Evolutionary conservation across 1,140 invertebrate genomes (phyloP).

Genomic region (Aleiodes sp.): DNA sequence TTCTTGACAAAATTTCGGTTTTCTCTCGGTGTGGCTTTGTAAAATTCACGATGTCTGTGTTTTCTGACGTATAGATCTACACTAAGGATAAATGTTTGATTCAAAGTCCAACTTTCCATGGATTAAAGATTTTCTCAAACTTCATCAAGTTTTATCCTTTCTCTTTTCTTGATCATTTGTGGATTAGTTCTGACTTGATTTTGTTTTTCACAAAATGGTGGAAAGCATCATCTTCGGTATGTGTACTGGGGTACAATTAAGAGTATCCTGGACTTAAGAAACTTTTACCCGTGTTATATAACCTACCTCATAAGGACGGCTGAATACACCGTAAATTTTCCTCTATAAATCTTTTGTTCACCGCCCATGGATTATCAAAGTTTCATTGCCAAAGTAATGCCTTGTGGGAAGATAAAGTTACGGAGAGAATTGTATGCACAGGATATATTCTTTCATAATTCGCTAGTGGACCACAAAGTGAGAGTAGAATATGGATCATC

Average conservation of each 20-base stretch:
- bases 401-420: background rate
- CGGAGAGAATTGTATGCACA: background rate
- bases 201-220: background rate
- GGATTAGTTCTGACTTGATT: too few species aligned
- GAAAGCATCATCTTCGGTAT: background rate
- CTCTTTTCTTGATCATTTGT: too few species aligned
- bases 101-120: background rate
- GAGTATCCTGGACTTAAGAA: constrained; percentile 13
- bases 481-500: background rate
- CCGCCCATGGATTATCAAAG: constrained; percentile 39
- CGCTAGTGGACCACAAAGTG: background rate
- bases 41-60: background rate
- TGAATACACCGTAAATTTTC: constrained; percentile 32
- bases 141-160: too few species aligned
- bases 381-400: constrained; percentile 35
- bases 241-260: constrained; percentile 23
- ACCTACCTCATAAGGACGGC: constrained; percentile 27
- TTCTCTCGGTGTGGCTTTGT: too few species aligned
- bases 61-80: background rate
- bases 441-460: constrained; percentile 1
- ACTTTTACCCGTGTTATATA: constrained; percentile 25
- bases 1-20: too few species aligned
- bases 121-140: too few species aligned
- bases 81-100: background rate
- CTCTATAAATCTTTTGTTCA: constrained; percentile 41